Evolutionary conservation across 2,888 invertebrate species (phyloP), one percentile per base, ranked within the genome.

Genomic region (Yponomeuta evonymella): DNA sequence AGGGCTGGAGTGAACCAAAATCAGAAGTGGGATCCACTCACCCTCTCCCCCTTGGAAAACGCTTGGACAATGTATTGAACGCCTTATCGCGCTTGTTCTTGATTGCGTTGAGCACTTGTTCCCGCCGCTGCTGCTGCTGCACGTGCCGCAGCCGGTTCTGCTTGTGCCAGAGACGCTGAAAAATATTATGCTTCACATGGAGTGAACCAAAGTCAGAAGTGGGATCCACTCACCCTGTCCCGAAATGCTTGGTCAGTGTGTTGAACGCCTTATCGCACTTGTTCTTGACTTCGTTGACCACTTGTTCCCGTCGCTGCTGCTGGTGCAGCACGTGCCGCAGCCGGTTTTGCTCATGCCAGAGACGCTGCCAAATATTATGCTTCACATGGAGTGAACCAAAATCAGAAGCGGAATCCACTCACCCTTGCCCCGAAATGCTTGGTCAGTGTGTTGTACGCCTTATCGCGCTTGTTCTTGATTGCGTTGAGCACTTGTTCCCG

Each of bases 271-370:
- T 33, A 4, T 30, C 70, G 90, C 88, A 12, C 75, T 91, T 90
- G 58, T 80, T 73, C 67, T 76, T 75, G 76, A 90, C 88, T 77
- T 80, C 78, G 76, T 83, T 77, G 62, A 85, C 63, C 48, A 90
- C 78, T 69, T 81, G 78, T 0, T 79, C 79, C 15, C 75, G 77
- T 76, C 74, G 79, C 12, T 79, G 51, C 71, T 83, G 83, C 71
- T 85, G 80, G 48, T 86, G 83, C 4, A 83, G 71, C 0, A 74
- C 73, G 72, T 80, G 79, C 76, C 86, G 79, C 73, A 85, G 71
- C 72, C 86, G 84, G 78, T 79, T 84, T 82, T 85, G 82, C 79
- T 94, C 85, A 75, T 88, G 76, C 80, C 87, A 81, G 74, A 83
- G 76, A 75, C 90, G 81, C 75, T 94, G 33, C 33, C 6, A 6